Percentiles rank a stretch among this genome's conserved stretches.
phyloP scores from a whole-genome alignment of 2,113 vertebrate species.

The Pseudorasbora parva region DNA sequence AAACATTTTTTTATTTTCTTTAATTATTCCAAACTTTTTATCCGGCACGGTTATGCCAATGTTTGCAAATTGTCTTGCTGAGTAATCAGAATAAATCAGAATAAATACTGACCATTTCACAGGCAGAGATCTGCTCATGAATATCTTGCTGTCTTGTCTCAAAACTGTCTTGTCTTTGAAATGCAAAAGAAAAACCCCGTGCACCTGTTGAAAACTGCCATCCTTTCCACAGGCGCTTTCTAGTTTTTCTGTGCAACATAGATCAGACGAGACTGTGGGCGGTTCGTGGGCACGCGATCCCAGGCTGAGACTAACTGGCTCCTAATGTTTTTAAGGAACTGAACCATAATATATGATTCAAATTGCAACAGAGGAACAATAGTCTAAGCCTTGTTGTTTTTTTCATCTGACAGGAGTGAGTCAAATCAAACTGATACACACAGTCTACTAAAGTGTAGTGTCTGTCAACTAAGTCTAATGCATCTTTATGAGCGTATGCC shows the following conservation, averaged over 20 bases:
- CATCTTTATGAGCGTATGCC: slow-evolving; percentile 5
- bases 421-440: neutral
- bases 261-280: slow-evolving; percentile 22
- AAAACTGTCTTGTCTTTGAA: neutral
- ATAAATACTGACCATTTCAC: neutral
- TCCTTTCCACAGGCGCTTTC: slow-evolving; percentile 3
- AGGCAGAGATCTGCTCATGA: neutral
- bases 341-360: slow-evolving; percentile 24
- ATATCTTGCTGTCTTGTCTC: neutral
- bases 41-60: neutral
- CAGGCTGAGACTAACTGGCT: slow-evolving; percentile 5
- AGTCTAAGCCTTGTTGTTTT: neutral
- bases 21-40: no score
- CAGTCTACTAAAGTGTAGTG: neutral
- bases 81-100: no score
- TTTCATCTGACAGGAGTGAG: slow-evolving; percentile 3
- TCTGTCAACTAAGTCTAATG: neutral
- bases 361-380: slow-evolving; percentile 6
- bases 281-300: slow-evolving; percentile 3
- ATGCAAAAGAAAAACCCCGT: neutral
- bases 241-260: neutral
- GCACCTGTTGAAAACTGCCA: slow-evolving; percentile 23
- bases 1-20: no score
- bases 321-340: neutral
- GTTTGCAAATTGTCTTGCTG: neutral